Conservation (phyloP, 2,888 invertebrate genomes). For the Dione juno region DNA sequence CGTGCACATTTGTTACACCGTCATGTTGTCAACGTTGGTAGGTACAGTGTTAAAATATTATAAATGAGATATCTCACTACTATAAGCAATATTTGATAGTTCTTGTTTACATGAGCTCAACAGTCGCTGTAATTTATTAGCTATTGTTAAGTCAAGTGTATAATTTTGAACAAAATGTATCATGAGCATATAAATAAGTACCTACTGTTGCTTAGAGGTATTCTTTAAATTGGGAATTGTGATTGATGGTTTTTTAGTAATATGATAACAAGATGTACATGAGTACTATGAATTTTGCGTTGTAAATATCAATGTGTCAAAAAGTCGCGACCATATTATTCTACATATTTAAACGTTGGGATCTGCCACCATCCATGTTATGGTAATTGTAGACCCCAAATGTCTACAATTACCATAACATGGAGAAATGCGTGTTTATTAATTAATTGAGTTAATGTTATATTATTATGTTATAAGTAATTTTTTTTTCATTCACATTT, state of each 20-base stretch:
- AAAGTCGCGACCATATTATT: too few relatives aligned
- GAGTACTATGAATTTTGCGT: too few relatives aligned
- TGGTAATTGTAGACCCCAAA: too few relatives aligned
- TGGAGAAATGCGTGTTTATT: too few relatives aligned
- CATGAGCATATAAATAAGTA: neutral
- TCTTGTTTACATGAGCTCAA: constrained; percentile 24
- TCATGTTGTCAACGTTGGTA: constrained; percentile 7
- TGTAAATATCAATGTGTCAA: neutral
- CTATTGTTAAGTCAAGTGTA: constrained; percentile 13
- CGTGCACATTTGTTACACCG: constrained; percentile 32
- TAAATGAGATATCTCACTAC: constrained; percentile 32
- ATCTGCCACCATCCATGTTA: too few relatives aligned
- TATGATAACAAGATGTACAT: too few relatives aligned
- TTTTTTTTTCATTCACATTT: neutral
- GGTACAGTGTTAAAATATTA: constrained; percentile 13
- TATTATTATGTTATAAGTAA: too few relatives aligned
- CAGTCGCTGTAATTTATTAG: constrained; percentile 20
- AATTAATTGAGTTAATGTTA: too few relatives aligned
- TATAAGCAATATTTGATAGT: constrained; percentile 31
- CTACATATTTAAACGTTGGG: too few relatives aligned
- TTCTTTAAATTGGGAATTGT: too few relatives aligned
- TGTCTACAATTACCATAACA: too few relatives aligned
- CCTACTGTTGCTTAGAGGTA: neutral
- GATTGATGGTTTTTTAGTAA: too few relatives aligned
- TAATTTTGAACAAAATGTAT: constrained; percentile 13